Base-by-base conservation (phyloP, 2,113 vertebrate genomes). In the Antigone vipio region DNA sequence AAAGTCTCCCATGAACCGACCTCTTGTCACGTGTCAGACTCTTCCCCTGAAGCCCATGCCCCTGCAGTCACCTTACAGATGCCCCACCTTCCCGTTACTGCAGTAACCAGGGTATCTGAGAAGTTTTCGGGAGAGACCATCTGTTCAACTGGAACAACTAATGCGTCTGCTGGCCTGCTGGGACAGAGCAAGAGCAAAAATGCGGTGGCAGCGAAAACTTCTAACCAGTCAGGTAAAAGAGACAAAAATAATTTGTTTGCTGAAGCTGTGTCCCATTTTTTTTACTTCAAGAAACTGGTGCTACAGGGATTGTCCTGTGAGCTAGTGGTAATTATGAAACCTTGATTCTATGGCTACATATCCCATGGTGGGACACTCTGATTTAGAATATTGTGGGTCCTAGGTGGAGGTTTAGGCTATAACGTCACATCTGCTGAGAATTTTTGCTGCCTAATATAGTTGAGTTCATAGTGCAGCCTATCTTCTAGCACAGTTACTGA, bases 41-140 rank as follows among this genome's bases (percentile, higher is more conserved):
- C 91, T 24, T 42, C 96, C 42, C 96, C 96, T 26, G 98, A 98
- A 49, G 98, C 98, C 71, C 98, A 98, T 78, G 97, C 98, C 2
- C 98, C 98, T 15, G 98, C 98, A 7, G 94, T 98, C 17, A 80
- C 98, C 30, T 97, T 98, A 92, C 97, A 98, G 83, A 98, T 98
- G 98, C 98, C 99, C 16, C 99, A 99, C 94, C 97, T 98, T 95
- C 98, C 99, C 0, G 98, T 99, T 91, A 98, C 98, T 11, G 98
- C 99, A 9, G 96, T 98, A 64, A 99, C 98, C 30, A 99, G 98
- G 94, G 95, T 78, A 75, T 90, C 98, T 0, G 98, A 98, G 93
- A 98, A 92, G 68, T 98, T 97, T 89, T 95, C 97, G 53, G 93
- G 97, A 56, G 98, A 98, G 59, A 94, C 97, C 4, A 94, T 96